Evolutionary conservation across 2,113 vertebrate species (phyloP), one percentile per base, ranked within the genome.

Genomic region (Hassar affinis): DNA sequence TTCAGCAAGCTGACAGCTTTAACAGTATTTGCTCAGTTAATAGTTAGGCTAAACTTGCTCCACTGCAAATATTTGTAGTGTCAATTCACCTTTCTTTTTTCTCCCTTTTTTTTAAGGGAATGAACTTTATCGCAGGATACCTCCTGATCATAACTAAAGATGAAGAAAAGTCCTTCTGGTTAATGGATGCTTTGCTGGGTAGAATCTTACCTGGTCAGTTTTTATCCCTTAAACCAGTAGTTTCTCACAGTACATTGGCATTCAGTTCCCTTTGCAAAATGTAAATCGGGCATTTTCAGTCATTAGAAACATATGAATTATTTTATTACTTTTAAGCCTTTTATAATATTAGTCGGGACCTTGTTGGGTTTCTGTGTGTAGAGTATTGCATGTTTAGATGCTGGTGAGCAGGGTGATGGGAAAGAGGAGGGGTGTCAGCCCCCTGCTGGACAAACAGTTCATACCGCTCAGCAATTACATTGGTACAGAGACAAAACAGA

Each of bases 61-160:
- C n/a, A 35, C 68, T 57, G 15, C 59, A 64, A 30, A 38, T 82
- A 25, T 27, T 59, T 80, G 45, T 22, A 74, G 45, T 49, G 45
- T 18, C n/a, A 49, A 49, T 27, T 78, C 33, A 66, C 49, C 42
- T 35, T 11, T 1, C 11, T 51, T 51, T 51, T 51, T 47, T 45
- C 56, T 9, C 62, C 51, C 18, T n/a, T 33, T 9, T 54, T 81
- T 42, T 56, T 83, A 56, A 99, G 97, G 97, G 97, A 25, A 98
- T 99, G 98, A 99, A 99, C 90, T 99, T 99, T 88, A 94, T 98
- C 78, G 95, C 95, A 0, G 97, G 97, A 33, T 98, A 98, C 85
- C 93, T 99, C 87, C 93, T 99, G 80, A 95, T 99, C 56, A 93
- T 98, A 85, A 97, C 96, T 47, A 96, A 95, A 90, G 95, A 94